Evolutionary conservation across 2,888 invertebrate genomes (phyloP).

Genomic region (Lepidochitona cinerea): DNA sequence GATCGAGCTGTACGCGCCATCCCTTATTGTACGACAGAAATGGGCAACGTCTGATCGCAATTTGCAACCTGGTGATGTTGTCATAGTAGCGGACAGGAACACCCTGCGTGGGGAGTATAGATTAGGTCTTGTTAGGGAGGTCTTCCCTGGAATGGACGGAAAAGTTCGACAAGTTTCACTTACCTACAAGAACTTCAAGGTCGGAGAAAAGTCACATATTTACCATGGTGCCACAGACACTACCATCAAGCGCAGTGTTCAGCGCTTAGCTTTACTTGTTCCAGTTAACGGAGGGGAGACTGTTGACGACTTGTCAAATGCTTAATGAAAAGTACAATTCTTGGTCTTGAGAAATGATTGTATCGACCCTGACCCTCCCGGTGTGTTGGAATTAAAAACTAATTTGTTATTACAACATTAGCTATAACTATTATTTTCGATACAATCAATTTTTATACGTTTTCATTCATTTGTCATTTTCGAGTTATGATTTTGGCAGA

Average conservation of each 20-base stretch:
- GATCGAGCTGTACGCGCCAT: background rate
- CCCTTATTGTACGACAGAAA: background rate
- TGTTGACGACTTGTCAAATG: background rate
- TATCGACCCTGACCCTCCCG: background rate
- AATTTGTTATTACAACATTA: no score
- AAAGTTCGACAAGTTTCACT: constrained; percentile 6
- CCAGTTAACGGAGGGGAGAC: background rate
- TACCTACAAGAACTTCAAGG: constrained; percentile 7
- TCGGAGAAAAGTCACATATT: background rate
- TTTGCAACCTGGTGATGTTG: constrained; percentile 2
- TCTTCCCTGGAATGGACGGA: constrained; percentile 5
- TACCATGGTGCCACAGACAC: constrained; percentile 1
- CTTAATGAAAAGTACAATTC: background rate
- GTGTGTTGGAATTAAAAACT: background rate
- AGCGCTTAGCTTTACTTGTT: background rate
- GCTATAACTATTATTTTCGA: no score
- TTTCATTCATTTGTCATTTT: no score
- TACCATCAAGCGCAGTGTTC: background rate
- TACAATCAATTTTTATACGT: no score
- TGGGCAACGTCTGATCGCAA: background rate
- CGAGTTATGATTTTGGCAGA: no score
- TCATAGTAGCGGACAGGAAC: constrained; percentile 2
- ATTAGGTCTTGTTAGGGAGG: background rate
- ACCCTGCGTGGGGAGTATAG: constrained; percentile 10
- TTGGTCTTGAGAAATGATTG: background rate